A percentile compares a stretch with the other conserved stretches of the same genome.
Evolutionary conservation across 2,797 vertebrate genomes (phyloP).

Genomic region (Falco berigora): DNA sequence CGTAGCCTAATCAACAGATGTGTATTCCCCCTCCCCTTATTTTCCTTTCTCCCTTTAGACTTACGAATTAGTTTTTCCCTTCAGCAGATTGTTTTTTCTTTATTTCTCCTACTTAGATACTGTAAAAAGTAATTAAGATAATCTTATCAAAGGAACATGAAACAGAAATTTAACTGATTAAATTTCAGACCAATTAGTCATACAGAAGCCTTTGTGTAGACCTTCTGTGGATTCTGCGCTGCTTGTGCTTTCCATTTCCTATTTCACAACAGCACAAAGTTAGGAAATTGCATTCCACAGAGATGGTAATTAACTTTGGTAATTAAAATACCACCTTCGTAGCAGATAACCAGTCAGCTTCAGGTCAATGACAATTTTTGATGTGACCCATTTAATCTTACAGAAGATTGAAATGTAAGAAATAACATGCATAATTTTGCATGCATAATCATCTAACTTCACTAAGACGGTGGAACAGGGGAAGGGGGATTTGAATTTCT

Average conservation of each 20-base stretch:
- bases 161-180: constrained; percentile 68
- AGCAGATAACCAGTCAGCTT: constrained; percentile 36
- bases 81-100: constrained; percentile 43
- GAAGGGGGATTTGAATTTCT: background rate
- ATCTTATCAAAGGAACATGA: constrained; percentile 64
- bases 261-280: background rate
- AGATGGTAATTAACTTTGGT: constrained; percentile 60
- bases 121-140: constrained; percentile 67
- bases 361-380: constrained; percentile 44
- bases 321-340: constrained; percentile 59
- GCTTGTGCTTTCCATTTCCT: constrained; percentile 49
- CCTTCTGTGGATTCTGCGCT: constrained; percentile 44
- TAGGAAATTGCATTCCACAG: constrained; percentile 49
- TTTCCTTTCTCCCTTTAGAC: background rate
- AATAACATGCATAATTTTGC: background rate
- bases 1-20: constrained; percentile 22
- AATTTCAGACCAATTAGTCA: constrained; percentile 65
- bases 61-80: constrained; percentile 38
- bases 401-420: background rate
- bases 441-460: background rate
- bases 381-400: background rate
- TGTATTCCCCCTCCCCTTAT: constrained; percentile 15
- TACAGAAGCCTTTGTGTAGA: constrained; percentile 52
- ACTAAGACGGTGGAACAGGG: background rate
- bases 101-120: constrained; percentile 46